Conservation (phyloP, 2,888 invertebrate genomes). For the Coelinius sp. region DNA sequence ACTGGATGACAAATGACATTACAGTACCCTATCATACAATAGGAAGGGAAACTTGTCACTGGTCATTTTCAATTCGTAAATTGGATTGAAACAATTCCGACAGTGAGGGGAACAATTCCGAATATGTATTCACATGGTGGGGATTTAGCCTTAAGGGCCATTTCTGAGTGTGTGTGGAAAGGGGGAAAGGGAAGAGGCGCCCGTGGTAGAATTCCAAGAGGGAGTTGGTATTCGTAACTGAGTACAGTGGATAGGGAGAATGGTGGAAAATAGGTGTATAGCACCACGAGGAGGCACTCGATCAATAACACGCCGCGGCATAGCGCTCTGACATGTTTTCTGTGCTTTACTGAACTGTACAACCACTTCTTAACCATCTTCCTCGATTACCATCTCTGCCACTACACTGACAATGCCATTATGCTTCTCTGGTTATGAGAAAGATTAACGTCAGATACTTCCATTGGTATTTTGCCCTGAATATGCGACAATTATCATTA, state of each 20-base stretch:
- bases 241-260: conserved; percentile 29
- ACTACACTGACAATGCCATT: conserved; percentile 2
- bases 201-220: conserved; percentile 46
- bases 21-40: no score
- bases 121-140: conserved; percentile 47
- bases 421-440: not conserved
- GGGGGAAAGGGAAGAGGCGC: no score
- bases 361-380: conserved; percentile 12
- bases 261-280: conserved; percentile 44
- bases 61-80: conserved; percentile 61
- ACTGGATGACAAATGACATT: no score
- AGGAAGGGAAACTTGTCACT: not conserved
- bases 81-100: conserved; percentile 57
- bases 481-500: not conserved
- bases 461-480: no score
- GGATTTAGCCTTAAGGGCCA: conserved; percentile 55
- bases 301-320: conserved; percentile 69
- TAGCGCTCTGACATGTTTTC: conserved; percentile 57
- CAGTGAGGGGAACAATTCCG: conserved; percentile 11
- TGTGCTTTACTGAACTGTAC: conserved; percentile 7
- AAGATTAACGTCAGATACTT: no score
- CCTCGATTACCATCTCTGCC: conserved; percentile 6
- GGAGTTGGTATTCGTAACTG: conserved; percentile 39
- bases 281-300: conserved; percentile 58
- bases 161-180: conserved; percentile 54